Base-by-base conservation (phyloP, 2,888 invertebrate genomes). In the Escarpia spicata region DNA sequence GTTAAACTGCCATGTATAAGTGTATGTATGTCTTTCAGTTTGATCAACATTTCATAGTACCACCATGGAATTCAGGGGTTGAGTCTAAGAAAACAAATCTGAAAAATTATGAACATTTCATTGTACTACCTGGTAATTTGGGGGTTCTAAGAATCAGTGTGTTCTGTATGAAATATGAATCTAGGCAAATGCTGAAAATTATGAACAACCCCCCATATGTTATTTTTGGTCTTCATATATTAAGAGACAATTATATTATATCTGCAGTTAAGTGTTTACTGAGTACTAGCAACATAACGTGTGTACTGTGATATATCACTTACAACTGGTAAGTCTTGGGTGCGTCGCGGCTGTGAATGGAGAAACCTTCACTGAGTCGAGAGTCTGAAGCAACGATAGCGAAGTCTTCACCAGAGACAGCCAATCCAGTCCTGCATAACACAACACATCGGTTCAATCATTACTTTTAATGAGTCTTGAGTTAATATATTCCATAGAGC, bases 311-410 rank as follows among this genome's bases (percentile, higher is more conserved):
- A 19, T 6, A 26, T 43, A 43, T 92, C 89, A 94, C 95, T 95
- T 95, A 97, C 94, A 99, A 96, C 94, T 97, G 97, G 95, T 98
- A 98, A 15, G 99, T 97, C 96, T 99, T 99, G 94, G 98, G 98
- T 96, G 98, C 98, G 93, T 98, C 97, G 90, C 99, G 97, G 0
- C 98, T 98, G 95, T 98, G 98, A 95, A 99, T 99, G 4, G 98
- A 98, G 96, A 98, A 99, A 0, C 99, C 99, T 93, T 98, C 97
- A 96, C 98, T 98, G 90, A 99, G 97, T 94, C 99, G 98, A 0
- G 98, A 99, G 96, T 99, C 99, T 0, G 99, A 98, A 8, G 98
- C 99, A 96, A 99, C 98, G 44, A 99, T 97, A 37, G 98, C 98
- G 96, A 98, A 99, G 96, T 99, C 98, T 91, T 98, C 98, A 44